Base-by-base conservation (phyloP, 2,888 invertebrate species). In the Blera fallax region DNA sequence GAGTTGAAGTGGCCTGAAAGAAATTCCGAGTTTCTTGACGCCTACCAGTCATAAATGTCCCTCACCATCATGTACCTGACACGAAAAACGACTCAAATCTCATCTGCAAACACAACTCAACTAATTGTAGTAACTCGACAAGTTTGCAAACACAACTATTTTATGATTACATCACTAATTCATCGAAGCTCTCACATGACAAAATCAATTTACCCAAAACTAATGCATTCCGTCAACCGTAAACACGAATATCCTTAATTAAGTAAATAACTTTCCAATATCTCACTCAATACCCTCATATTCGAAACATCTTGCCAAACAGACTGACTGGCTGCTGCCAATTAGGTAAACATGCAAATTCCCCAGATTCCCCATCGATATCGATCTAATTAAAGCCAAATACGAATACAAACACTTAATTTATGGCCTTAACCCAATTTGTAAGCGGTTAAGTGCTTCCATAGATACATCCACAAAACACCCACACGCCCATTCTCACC, bases 361-460 rank as follows among this genome's bases (percentile, higher is more conserved):
- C 24, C 45, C 34, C 29, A 34, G 24, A 56, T 56, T 29, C 32
- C 24, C 52, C 43, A 60, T 77, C 48, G 29, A 48, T 40, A 52
- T 48, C 54, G 16, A 70, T 14, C 37, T 50, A 83, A 73, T 78
- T 69, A 54, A 34, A 27, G 14, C 40, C 73, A 21, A 72, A 70
- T 73, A 52, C 67, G 43, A 37, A 62, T 48, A 40, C 45, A 83
- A 73, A 54, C 67, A 62, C 54, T 48, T 54, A 65, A 77, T 77
- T 77, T 72, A 70, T 60, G 58, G 43, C 48, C 67, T 54, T 69
- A 70, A 79, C 73, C 73, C 56, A 62, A 72, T 67, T 73, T 54
- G 32, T 16, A 67, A 50, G 29, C 14, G 40, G 27, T 62, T 60
- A 74, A 74, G 74, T 81, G 67, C 18, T 54, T 67, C 67, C 54